A percentile compares a stretch with the other conserved stretches of the same genome.
phyloP scores from a whole-genome alignment of 1,140 invertebrate species.

The Drosophila kanapiae region DNA sequence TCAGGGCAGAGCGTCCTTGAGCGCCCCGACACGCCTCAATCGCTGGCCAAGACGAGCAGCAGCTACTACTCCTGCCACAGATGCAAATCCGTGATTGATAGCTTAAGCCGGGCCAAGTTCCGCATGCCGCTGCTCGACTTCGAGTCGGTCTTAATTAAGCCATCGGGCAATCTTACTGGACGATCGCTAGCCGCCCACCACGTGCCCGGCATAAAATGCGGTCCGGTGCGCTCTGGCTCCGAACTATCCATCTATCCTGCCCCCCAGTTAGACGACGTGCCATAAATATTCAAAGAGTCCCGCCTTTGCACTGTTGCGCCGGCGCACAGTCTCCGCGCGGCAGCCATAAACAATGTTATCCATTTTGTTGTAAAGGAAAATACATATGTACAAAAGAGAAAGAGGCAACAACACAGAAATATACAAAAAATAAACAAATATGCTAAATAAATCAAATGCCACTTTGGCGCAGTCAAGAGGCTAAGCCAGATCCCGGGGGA shows the following conservation, averaged over 20 bases:
- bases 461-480: conserved; percentile 35
- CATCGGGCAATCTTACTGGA: conserved; percentile 50
- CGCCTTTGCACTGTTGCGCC: conserved; percentile 32
- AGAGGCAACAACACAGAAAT: neutral
- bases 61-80: neutral
- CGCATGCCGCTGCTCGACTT: conserved; percentile 53
- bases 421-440: conserved; percentile 31
- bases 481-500: conserved; percentile 6
- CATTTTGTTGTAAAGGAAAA: conserved; percentile 38
- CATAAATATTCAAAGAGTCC: conserved; percentile 66
- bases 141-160: conserved; percentile 66
- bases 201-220: conserved; percentile 61
- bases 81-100: conserved; percentile 69
- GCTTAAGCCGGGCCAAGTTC: conserved; percentile 67
- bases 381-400: neutral
- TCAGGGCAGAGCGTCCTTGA: conserved; percentile 56
- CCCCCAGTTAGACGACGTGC: conserved; percentile 48
- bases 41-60: neutral
- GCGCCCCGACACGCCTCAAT: conserved; percentile 24
- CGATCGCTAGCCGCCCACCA: conserved; percentile 60
- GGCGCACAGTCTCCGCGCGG: conserved; percentile 42
- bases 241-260: conserved; percentile 16
- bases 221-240: conserved; percentile 22
- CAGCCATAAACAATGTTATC: conserved; percentile 57
- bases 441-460: conserved; percentile 58